These are phyloP conservation scores for Propithecus coquereli DNA, from an alignment of 2,113 vertebrate genomes.

Conservation along the genomic window DNA sequence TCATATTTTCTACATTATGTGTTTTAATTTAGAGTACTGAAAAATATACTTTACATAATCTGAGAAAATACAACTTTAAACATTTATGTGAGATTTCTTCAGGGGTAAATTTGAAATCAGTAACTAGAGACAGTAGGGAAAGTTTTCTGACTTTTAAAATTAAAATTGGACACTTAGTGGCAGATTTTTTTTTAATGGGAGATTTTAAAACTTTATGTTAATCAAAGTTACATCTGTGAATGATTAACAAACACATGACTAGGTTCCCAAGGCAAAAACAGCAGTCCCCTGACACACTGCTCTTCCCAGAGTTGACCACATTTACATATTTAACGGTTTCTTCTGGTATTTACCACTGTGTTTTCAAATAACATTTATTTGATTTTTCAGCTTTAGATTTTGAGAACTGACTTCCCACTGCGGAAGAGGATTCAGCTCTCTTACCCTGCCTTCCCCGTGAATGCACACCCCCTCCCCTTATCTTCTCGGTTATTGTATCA, in stretches of 20 bases:
- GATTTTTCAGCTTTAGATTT: neutral
- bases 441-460: rapidly evolving
- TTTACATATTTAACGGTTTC: neutral
- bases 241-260: neutral
- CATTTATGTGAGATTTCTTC: neutral
- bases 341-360: neutral
- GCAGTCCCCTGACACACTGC: too few relatives aligned
- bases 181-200: neutral
- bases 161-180: constrained; percentile 22
- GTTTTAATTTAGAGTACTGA: neutral
- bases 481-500: neutral
- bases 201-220: neutral
- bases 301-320: neutral
- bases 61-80: neutral
- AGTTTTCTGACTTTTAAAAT: neutral
- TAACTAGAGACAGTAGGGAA: neutral
- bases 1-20: neutral
- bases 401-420: neutral
- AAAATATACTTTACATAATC: neutral
- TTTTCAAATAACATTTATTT: neutral
- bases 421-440: neutral
- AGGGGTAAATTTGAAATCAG: neutral
- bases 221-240: neutral
- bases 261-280: neutral
- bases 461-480: neutral